Percentiles rank a stretch among this genome's conserved stretches.
These are phyloP conservation scores for Seriola rivoliana DNA, from an alignment of 2,113 vertebrate genomes.

Conservation along the genomic window DNA sequence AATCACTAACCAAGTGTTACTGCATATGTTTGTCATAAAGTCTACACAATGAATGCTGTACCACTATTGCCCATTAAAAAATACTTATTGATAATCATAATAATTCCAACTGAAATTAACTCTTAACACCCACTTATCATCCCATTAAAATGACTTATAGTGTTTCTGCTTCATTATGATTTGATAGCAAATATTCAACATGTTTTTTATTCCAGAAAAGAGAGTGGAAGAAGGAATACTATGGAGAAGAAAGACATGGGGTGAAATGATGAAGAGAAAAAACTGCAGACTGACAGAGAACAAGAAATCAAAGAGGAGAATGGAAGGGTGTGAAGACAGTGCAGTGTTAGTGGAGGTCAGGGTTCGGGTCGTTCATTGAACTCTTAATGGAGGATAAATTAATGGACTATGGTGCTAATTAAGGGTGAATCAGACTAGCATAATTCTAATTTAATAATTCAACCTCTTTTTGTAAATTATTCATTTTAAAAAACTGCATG, in stretches of 20 bases:
- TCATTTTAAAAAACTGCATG: conserved; percentile 62
- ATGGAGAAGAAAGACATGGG: neutral
- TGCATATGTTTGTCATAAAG: conserved; percentile 10
- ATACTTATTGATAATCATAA: conserved; percentile 4
- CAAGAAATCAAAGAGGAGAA: neutral
- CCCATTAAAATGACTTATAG: neutral
- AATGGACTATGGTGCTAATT: conserved; percentile 58
- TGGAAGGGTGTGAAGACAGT: conserved; percentile 1
- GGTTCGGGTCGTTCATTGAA: conserved; percentile 41
- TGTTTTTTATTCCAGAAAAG: neutral
- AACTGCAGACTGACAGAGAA: neutral
- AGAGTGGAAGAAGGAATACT: neutral
- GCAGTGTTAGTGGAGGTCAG: conserved; percentile 27
- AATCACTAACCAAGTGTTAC: neutral
- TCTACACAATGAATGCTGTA: neutral
- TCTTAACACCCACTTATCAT: neutral
- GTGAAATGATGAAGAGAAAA: neutral
- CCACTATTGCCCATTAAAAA: conserved; percentile 1
- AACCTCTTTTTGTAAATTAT: conserved; percentile 63
- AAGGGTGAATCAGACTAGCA: conserved; percentile 47
- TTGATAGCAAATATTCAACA: neutral
- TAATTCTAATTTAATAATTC: conserved; percentile 72
- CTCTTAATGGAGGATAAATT: conserved; percentile 63
- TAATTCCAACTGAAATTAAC: conserved; percentile 31
- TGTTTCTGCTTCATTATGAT: conserved; percentile 12